Base-by-base conservation (phyloP, 2,113 vertebrate genomes). In the Micromys minutus region DNA sequence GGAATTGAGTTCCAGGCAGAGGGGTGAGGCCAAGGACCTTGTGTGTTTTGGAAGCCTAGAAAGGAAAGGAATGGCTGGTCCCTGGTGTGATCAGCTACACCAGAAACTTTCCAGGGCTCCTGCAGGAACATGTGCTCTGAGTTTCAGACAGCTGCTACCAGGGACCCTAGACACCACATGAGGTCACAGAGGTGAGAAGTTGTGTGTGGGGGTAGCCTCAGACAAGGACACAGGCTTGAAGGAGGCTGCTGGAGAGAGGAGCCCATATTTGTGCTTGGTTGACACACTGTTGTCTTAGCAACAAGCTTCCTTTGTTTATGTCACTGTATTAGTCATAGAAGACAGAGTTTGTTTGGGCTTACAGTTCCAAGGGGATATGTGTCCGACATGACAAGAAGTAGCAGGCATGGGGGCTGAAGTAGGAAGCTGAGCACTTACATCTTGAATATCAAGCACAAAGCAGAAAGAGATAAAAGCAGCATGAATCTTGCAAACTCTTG, bases 71-170 rank as follows among this genome's bases (percentile, higher is more conserved):
- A 22, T 24, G 50, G 29, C 29, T 13, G 8, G 16, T 26, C 59
- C 59, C 59, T 65, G 59, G 71, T 36, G 19, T 7, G 5, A 0
- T 26, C n/a, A 1, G 7, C 3, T 0, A 0, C 12, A 11, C 12
- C 50, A 0, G 0, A 0, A 57, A 63, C 67, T 13, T 52, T 79
- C 63, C 85, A 22, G 57, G 34, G 31, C 12, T 57, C 50, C 8
- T 19, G 77, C n/a, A 22, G 52, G 31, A 36, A 36, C 16, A 7
- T 13, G 45, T 0, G 0, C 2, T 22, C 15, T 17, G 7, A 21
- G 61, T 39, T 59, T 45, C 13, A 16, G 52, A 1, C 2, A 1
- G 47, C 17, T 31, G 47, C 17, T 31, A 0, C 77, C 22, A 10
- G 69, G 11, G 21, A 31, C 36, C 36, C 16, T 36, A 19, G 59